Percentiles rank a stretch among this genome's conserved stretches.
phyloP scores from a whole-genome alignment of 1,140 invertebrate genomes.

The Theocolax elegans region DNA sequence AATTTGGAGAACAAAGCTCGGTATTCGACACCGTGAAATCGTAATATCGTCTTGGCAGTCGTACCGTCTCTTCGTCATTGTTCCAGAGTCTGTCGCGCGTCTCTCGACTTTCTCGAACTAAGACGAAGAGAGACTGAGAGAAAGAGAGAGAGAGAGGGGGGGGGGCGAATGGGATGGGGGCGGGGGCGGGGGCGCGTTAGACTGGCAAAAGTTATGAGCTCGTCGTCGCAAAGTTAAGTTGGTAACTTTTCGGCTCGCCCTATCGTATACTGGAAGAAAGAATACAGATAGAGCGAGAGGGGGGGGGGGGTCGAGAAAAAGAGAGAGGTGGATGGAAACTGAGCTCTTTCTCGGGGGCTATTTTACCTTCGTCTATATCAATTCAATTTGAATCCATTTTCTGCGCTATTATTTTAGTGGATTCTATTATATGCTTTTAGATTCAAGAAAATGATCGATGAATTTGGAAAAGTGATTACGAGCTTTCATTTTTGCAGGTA shows the following conservation, averaged over 20 bases:
- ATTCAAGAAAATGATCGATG: conserved; percentile 29
- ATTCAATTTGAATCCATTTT: conserved; percentile 36
- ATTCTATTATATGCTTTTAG: conserved; percentile 35
- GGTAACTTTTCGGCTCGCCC: conserved; percentile 19
- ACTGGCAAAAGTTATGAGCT: conserved; percentile 13
- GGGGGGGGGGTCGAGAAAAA: too few species aligned
- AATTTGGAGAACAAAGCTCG: conserved; percentile 20
- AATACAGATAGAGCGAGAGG: too few species aligned
- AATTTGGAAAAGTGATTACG: conserved; percentile 39
- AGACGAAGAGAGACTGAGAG: too few species aligned
- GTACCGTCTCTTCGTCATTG: not conserved
- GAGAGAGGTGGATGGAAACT: too few species aligned
- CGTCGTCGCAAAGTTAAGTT: not conserved
- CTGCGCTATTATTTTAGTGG: conserved; percentile 18
- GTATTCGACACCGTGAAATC: conserved; percentile 4
- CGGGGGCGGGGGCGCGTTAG: not conserved
- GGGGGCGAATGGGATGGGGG: not conserved
- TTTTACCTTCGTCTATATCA: conserved; percentile 2
- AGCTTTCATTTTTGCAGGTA: too few species aligned
- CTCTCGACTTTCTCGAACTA: too few species aligned
- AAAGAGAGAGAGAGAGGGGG: too few species aligned
- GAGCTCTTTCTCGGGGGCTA: not conserved
- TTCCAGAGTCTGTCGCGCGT: too few species aligned
- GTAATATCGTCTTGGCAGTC: conserved; percentile 14
- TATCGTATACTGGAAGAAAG: too few species aligned